A percentile compares a stretch with the other conserved stretches of the same genome.
phyloP scores from a whole-genome alignment of 2,888 invertebrate genomes.

The Aspidiotus destructor region DNA sequence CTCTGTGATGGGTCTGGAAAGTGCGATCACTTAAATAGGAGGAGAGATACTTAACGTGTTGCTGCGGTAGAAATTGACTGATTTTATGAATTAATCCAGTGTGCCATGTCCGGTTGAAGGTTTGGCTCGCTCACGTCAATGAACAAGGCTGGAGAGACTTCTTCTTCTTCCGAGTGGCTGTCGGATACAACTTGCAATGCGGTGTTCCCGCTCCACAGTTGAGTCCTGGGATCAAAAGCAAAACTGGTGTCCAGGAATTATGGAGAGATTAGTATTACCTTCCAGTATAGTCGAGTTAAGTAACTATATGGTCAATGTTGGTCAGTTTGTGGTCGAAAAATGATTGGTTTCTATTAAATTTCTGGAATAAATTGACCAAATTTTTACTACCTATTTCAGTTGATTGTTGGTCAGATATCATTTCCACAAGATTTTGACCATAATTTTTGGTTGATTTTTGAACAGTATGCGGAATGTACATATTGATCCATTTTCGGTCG shows the following conservation, averaged over 20 bases:
- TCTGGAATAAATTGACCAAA: too few species aligned
- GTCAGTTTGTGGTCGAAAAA: too few species aligned
- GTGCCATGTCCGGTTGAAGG: background rate
- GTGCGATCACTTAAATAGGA: background rate
- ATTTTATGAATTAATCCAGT: background rate
- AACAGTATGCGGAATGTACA: too few species aligned
- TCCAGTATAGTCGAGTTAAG: background rate
- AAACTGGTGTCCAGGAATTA: background rate
- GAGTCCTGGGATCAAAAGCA: background rate
- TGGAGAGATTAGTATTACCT: background rate
- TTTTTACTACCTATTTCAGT: too few species aligned
- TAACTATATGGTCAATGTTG: too few species aligned
- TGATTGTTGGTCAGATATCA: too few species aligned
- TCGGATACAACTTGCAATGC: background rate
- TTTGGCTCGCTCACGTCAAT: constrained; percentile 4
- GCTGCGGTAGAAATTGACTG: background rate
- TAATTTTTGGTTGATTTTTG: too few species aligned
- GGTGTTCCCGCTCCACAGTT: constrained; percentile 3
- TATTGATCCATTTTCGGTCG: too few species aligned
- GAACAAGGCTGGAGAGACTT: background rate
- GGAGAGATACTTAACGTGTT: background rate
- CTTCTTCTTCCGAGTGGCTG: background rate
- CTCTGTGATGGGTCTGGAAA: too few species aligned
- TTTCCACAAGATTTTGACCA: too few species aligned
- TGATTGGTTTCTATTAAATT: too few species aligned